Percentiles rank a stretch among this genome's conserved stretches.
Conservation (phyloP, 2,797 vertebrate species). For the Malacoctenus gilli region DNA sequence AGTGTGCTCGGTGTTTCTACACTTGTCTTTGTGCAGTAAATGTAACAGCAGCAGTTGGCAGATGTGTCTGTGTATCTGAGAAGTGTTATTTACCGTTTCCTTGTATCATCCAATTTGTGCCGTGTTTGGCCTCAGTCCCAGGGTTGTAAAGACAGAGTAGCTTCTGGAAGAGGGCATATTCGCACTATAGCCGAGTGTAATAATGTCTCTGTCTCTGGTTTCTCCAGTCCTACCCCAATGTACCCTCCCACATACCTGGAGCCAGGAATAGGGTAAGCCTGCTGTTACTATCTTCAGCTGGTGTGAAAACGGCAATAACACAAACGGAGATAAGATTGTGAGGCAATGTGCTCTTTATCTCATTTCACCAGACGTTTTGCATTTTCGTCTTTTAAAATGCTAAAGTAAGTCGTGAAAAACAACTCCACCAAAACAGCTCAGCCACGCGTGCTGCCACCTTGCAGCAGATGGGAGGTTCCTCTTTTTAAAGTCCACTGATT, state of each 20-base stretch:
- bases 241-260: constrained; percentile 97
- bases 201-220: constrained; percentile 45
- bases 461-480: neutral
- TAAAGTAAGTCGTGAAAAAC: constrained; percentile 6
- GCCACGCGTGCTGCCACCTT: constrained; percentile 4
- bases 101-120: constrained; percentile 56
- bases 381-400: constrained; percentile 19
- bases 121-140: constrained; percentile 44
- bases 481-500: no score
- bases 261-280: constrained; percentile 93
- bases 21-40: constrained; percentile 22
- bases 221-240: constrained; percentile 93
- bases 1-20: constrained; percentile 8
- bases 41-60: constrained; percentile 5
- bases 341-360: constrained; percentile 42
- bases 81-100: constrained; percentile 52
- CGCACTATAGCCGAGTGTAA: constrained; percentile 46
- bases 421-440: constrained; percentile 4
- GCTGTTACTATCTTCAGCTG: constrained; percentile 25
- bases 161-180: constrained; percentile 32
- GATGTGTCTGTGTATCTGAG: constrained; percentile 26
- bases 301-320: constrained; percentile 41
- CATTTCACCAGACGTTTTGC: constrained; percentile 25
- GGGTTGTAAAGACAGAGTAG: constrained; percentile 36
- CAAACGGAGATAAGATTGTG: constrained; percentile 43